phyloP scores from a whole-genome alignment of 2,797 vertebrate genomes.

The Thripadectes ignobilis region DNA sequence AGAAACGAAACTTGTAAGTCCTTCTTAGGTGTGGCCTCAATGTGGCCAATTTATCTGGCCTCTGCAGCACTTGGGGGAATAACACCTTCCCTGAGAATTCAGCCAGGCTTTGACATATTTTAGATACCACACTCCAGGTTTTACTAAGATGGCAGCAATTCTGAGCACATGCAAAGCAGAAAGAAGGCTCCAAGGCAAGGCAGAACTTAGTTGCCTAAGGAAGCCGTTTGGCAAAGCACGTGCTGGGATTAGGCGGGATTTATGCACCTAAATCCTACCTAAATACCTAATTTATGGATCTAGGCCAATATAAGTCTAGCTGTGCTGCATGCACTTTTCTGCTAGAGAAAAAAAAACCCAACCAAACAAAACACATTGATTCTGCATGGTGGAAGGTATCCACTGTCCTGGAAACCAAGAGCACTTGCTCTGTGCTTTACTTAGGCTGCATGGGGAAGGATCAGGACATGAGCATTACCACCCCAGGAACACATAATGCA shows the following conservation, averaged over 20 bases:
- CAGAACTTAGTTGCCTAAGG: background rate
- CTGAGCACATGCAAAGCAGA: background rate
- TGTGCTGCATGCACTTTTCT: background rate
- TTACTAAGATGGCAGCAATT: background rate
- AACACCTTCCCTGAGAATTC: background rate
- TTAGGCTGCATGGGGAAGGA: background rate
- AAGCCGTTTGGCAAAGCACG: background rate
- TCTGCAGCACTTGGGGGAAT: background rate
- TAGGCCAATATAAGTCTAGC: background rate
- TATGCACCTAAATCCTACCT: background rate
- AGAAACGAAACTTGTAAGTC: background rate
- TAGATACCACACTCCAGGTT: fast-evolving
- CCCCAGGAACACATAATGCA: background rate
- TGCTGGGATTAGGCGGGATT: background rate
- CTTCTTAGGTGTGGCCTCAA: background rate
- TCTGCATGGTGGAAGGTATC: background rate
- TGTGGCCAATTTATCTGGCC: fast-evolving
- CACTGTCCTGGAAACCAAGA: background rate
- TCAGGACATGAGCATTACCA: background rate
- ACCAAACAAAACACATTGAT: background rate
- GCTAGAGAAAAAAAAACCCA: background rate
- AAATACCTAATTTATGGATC: background rate
- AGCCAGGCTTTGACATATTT: background rate
- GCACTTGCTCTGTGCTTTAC: background rate
- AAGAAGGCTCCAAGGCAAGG: background rate